Base-by-base conservation (phyloP, 1,140 invertebrate genomes). In the Bombus confusus region DNA sequence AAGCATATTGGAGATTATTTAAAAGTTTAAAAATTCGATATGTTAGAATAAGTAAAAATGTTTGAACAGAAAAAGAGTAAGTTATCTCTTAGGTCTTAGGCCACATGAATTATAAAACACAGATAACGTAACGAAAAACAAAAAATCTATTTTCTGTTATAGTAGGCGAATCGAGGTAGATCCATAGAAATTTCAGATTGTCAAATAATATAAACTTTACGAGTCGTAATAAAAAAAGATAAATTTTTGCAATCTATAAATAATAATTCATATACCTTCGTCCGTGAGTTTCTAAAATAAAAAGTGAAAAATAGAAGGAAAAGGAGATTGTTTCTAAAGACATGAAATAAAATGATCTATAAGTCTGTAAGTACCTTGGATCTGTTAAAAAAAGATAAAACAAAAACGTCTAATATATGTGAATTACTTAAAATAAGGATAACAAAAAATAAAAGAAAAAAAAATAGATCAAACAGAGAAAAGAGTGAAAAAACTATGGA, bases 401-500 rank as follows among this genome's bases (percentile, higher is more conserved):
- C 1, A 25, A 22, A 77, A 57, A 39, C 13, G 18, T 3, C 43
- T 34, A 2, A 31, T 64, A 41, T 41, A 41, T n/a, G 1, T 2
- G 5, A 43, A 52, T 31, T 2, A 52, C 13, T 34, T 66, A 47
- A 79, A 79, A 68, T 10, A 28, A 66, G 13, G 0, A 57, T 13
- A 25, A 25, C 1, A 25, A 31, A 15, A 25, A 22, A 43, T 18
- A 28, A 41, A 52, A 43, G 34, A 28, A 2, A 74, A 28, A 2
- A 74, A 12, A 52, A 34, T 34, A 18, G 72, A 74, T 74, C 18
- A 2, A 25, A 41, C 15, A n/a, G 28, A n/a, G 12, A 18, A 41
- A 28, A 71, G 15, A 9, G 57, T 18, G 34, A 41, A 83, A 75
- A 74, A 74, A 47, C 72, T 52, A 66, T 31, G 59, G 72, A 75